These are phyloP conservation scores for Caradrina clavipalpis DNA, from an alignment of 2,888 invertebrate species.

Conservation along the genomic window DNA sequence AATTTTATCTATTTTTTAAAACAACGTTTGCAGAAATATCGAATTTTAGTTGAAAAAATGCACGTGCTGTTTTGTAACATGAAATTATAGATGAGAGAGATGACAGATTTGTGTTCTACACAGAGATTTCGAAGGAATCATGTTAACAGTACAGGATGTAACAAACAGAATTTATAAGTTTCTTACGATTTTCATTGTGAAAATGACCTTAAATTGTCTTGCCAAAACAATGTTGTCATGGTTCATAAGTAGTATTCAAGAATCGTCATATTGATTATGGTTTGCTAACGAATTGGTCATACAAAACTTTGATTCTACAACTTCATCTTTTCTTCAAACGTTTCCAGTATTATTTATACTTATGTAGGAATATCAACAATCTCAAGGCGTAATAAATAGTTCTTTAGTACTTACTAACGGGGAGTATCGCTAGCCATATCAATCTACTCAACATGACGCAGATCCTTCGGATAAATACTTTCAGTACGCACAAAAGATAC, in stretches of 20 bases:
- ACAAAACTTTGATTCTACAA: neutral
- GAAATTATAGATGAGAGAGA: slow-evolving; percentile 13
- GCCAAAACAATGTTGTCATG: neutral
- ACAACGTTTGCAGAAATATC: neutral
- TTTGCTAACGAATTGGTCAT: neutral
- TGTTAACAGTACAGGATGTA: neutral
- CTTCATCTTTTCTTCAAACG: neutral
- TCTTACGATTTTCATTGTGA: neutral
- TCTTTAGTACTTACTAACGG: slow-evolving; percentile 1
- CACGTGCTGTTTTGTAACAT: slow-evolving; percentile 10
- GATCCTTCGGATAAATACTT: too few species aligned
- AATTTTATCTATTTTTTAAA: slow-evolving; percentile 25
- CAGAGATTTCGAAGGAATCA: too few species aligned
- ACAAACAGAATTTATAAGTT: neutral
- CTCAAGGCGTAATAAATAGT: neutral
- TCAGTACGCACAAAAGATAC: neutral
- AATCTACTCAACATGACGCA: slow-evolving; percentile 29
- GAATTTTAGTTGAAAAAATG: slow-evolving; percentile 20
- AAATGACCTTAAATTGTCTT: too few species aligned
- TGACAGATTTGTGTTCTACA: too few species aligned
- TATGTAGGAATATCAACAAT: neutral
- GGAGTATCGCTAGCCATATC: slow-evolving; percentile 10
- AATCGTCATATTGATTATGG: neutral
- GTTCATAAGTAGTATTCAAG: too few species aligned
- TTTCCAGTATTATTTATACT: neutral